phyloP scores from a whole-genome alignment of 2,797 vertebrate species.

The Molossus alvarezi region DNA sequence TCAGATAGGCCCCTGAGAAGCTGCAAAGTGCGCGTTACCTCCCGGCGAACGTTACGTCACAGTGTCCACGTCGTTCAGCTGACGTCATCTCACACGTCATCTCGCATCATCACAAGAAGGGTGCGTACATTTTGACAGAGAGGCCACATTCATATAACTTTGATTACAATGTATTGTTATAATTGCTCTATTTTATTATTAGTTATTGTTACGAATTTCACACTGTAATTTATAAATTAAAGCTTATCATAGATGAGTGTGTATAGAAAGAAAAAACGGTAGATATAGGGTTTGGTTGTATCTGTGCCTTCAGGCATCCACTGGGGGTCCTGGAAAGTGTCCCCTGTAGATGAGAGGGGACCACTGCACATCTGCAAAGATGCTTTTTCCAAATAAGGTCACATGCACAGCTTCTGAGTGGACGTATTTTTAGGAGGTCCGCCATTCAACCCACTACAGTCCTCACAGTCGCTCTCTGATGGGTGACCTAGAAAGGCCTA shows the following conservation, averaged over 20 bases:
- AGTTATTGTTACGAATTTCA: not conserved
- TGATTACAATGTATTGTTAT: not conserved
- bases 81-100: not conserved
- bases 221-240: not conserved
- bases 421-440: too few species aligned
- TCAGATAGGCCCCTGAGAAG: too few species aligned
- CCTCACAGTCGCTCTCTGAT: not conserved
- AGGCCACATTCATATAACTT: not conserved
- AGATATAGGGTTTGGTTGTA: too few species aligned
- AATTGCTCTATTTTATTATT: not conserved
- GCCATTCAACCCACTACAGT: too few species aligned
- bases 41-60: not conserved
- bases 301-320: not conserved
- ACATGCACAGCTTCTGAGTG: not conserved
- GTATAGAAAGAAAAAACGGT: not conserved
- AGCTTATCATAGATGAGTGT: not conserved
- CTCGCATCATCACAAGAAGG: not conserved
- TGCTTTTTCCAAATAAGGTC: not conserved
- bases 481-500: not conserved
- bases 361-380: not conserved
- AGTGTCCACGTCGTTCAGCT: accelerated
- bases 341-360: not conserved
- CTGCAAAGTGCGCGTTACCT: too few species aligned
- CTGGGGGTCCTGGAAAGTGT: not conserved
- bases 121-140: not conserved